phyloP scores from a whole-genome alignment of 2,113 vertebrate species.

The Chaetura pelagica region DNA sequence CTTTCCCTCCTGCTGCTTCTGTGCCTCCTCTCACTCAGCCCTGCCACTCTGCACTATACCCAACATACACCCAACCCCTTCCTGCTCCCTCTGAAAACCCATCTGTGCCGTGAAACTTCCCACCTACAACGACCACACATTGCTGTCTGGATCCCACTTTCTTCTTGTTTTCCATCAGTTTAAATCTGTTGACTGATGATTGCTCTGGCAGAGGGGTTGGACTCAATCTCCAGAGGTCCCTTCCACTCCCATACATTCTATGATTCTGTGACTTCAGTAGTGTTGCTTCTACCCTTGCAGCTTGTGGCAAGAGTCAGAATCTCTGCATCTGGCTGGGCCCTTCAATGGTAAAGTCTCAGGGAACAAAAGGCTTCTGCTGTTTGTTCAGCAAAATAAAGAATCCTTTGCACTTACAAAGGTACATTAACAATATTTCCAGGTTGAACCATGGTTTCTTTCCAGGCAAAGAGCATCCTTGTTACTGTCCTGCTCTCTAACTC shows the following conservation, averaged over 20 bases:
- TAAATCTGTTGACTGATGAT: constrained; percentile 7
- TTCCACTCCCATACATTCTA: no score
- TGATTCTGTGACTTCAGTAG: not conserved
- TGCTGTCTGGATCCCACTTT: constrained; percentile 31
- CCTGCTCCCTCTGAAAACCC: constrained; percentile 32
- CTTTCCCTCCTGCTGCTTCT: not conserved
- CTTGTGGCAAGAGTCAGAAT: not conserved
- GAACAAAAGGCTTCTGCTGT: not conserved
- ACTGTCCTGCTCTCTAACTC: not conserved
- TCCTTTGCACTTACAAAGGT: not conserved
- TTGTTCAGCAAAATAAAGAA: not conserved
- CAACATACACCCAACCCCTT: not conserved
- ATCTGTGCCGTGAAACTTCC: constrained; percentile 62
- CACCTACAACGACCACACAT: not conserved
- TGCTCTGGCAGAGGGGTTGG: no score
- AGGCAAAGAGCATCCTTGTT: not conserved
- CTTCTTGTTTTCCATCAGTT: constrained; percentile 40
- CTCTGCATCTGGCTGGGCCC: not conserved
- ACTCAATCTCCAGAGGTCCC: no score
- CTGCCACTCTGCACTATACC: not conserved
- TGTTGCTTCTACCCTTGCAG: not conserved
- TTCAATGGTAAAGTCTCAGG: not conserved
- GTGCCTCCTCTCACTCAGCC: not conserved
- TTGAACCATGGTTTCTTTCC: not conserved
- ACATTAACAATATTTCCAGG: not conserved